Base-by-base conservation (phyloP, 2,113 vertebrate genomes). In the Paramisgurnus dabryanus region DNA sequence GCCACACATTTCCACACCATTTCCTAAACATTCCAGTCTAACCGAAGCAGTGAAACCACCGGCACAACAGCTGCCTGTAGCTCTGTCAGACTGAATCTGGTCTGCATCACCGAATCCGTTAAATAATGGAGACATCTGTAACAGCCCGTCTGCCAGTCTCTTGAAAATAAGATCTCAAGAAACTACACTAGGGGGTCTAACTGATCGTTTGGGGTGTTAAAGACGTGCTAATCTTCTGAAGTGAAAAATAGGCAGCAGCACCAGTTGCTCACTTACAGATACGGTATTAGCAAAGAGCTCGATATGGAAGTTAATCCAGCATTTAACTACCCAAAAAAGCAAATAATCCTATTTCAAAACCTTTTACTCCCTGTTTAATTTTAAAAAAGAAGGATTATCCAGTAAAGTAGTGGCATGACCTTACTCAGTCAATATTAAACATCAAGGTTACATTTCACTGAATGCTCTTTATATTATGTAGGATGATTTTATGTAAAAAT, bases 41-140 rank as follows among this genome's bases (percentile, higher is more conserved):
- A 67, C 45, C 10, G 34, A 34, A 57, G 73, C 61, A 55, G 27
- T 34, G 27, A 45, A 78, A 41, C 66, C 63, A 72, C 68, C 34
- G 43, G 18, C 17, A 63, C 64, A 82, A 84, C 73, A 39, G 73
- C 74, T 79, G 71, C 39, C 69, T 43, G 12, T 53, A 58, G 67
- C 69, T 80, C 72, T 83, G 83, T 77, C 81, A 83, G 72, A 17
- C 72, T 45, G 22, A 43, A 79, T 85, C 76, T 64, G 65, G 10
- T 71, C 81, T 72, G 74, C 82, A 78, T 78, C 58, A 27, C 17
- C 65, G 63, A 67, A 82, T 76, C 57, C 67, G 50, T 79, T 80
- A 82, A 86, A 86, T 80, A 69, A 86, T 81, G 50, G 47, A 83
- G 78, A 78, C 74, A 71, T 81, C 81, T 74, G 12, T 68, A 84